Conservation (phyloP, 1,140 invertebrate genomes). For the Hyles euphorbiae region DNA sequence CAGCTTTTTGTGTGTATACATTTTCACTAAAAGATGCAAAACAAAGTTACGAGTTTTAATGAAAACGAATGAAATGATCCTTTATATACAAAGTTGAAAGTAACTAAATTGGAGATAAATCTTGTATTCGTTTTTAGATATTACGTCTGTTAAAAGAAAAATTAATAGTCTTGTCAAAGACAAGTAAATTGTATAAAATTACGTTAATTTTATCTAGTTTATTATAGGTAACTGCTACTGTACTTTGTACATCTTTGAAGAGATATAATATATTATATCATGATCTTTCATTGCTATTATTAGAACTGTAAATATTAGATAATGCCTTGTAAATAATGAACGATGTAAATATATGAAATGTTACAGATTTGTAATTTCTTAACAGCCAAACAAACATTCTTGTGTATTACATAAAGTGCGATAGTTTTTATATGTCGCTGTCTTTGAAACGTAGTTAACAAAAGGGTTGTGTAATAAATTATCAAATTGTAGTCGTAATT, state of each 20-base stretch:
- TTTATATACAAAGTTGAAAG: too few relatives aligned
- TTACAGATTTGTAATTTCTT: constrained; percentile 29
- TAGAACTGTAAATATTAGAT: constrained; percentile 6
- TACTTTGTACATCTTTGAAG: constrained; percentile 15
- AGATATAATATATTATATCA: constrained; percentile 18
- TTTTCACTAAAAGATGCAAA: constrained; percentile 12
- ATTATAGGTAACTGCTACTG: background rate
- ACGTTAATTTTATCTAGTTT: constrained; percentile 22
- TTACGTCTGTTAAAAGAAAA: constrained; percentile 15
- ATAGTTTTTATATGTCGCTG: constrained; percentile 20
- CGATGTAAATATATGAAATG: constrained; percentile 30
- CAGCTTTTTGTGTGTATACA: constrained; percentile 15
- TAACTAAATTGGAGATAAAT: constrained; percentile 9
- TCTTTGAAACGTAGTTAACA: constrained; percentile 39
- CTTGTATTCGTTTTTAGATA: constrained; percentile 17
- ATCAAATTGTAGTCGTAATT: constrained; percentile 62
- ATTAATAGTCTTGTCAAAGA: constrained; percentile 23
- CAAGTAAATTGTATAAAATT: constrained; percentile 27
- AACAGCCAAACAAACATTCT: constrained; percentile 36
- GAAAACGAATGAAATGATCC: too few relatives aligned
- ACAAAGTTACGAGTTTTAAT: constrained; percentile 16
- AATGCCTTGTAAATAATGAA: constrained; percentile 26
- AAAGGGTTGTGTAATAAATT: constrained; percentile 70
- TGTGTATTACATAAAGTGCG: constrained; percentile 20
- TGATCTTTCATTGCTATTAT: constrained; percentile 2